phyloP scores from a whole-genome alignment of 2,113 vertebrate species.

The Abramis brama region DNA sequence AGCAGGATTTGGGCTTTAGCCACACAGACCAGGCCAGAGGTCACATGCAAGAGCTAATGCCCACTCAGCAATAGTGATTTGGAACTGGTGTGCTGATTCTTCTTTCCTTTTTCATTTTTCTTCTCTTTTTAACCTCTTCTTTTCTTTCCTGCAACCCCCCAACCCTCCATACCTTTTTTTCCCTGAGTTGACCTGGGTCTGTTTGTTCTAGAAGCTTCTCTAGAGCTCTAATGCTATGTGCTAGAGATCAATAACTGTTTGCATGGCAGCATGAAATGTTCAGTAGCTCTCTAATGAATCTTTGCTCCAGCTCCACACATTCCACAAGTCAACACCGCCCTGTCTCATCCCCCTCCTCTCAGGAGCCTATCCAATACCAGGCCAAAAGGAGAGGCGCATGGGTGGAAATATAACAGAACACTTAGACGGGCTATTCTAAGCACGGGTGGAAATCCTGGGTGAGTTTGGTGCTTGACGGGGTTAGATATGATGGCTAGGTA shows the following conservation, averaged over 20 bases:
- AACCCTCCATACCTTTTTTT: not conserved
- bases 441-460: constrained; percentile 58
- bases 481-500: constrained; percentile 56
- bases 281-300: constrained; percentile 77
- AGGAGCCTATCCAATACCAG: constrained; percentile 58
- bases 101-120: constrained; percentile 39
- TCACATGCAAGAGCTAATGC: constrained; percentile 81
- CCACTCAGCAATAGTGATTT: constrained; percentile 80
- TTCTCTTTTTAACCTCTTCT: constrained; percentile 9
- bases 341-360: constrained; percentile 51
- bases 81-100: constrained; percentile 56
- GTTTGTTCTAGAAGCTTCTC: constrained; percentile 56
- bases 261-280: constrained; percentile 72
- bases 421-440: constrained; percentile 59
- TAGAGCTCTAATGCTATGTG: constrained; percentile 56
- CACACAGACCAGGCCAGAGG: constrained; percentile 77
- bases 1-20: constrained; percentile 82
- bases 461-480: constrained; percentile 56
- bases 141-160: not conserved
- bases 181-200: constrained; percentile 67
- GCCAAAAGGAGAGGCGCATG: constrained; percentile 53
- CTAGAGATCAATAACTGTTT: constrained; percentile 71
- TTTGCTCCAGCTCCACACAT: constrained; percentile 74
- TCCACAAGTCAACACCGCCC: constrained; percentile 76
- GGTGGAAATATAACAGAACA: constrained; percentile 59